Conservation (phyloP, 2,888 invertebrate genomes). For the Metalampra italica region DNA sequence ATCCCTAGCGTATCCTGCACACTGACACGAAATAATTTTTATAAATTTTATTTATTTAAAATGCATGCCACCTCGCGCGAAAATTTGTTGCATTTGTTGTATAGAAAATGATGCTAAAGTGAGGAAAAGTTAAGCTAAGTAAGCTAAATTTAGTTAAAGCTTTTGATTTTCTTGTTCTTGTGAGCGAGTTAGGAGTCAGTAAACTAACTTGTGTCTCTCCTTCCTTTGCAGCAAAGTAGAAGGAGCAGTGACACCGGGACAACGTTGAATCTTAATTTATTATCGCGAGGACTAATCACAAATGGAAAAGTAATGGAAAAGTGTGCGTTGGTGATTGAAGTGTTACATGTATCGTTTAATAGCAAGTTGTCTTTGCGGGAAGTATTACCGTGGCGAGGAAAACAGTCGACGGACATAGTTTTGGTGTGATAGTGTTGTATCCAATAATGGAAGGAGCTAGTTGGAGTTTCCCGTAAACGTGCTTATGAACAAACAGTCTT, state of each 20-base stretch:
- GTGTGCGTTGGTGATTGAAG: slow-evolving; percentile 65
- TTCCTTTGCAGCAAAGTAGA: slow-evolving; percentile 66
- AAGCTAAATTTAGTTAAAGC: no score
- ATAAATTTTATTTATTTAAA: no score
- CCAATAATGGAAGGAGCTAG: slow-evolving; percentile 72
- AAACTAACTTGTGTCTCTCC: slow-evolving; percentile 2
- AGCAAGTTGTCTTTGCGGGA: slow-evolving; percentile 51
- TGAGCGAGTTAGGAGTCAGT: neutral
- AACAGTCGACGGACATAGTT: slow-evolving; percentile 64
- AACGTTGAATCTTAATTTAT: slow-evolving; percentile 74
- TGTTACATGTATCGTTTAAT: slow-evolving; percentile 56
- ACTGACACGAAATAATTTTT: no score
- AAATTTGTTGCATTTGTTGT: no score
- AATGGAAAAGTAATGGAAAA: slow-evolving; percentile 69
- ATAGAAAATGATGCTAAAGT: no score
- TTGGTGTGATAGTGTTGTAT: slow-evolving; percentile 77
- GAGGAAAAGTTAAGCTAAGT: no score
- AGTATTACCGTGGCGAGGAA: slow-evolving; percentile 48
- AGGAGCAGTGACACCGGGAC: slow-evolving; percentile 41
- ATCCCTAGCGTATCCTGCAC: no score
- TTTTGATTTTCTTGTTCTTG: no score
- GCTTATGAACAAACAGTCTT: slow-evolving; percentile 46
- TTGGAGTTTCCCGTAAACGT: slow-evolving; percentile 63
- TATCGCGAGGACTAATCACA: slow-evolving; percentile 71
- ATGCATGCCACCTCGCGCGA: no score